Conservation (phyloP, 2,113 vertebrate genomes). For the Mobula birostris region DNA sequence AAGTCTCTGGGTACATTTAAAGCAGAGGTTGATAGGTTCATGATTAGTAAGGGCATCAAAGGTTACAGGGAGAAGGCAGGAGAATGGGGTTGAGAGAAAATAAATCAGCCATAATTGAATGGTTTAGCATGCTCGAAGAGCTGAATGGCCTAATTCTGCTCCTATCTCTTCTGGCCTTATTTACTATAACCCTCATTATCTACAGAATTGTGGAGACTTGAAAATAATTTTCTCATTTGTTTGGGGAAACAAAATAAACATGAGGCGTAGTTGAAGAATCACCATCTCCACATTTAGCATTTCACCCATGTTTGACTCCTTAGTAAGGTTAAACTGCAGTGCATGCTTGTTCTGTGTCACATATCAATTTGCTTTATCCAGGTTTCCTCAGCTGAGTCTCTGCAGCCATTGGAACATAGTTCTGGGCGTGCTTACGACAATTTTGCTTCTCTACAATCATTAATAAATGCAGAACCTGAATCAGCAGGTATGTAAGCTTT, state of each 20-base stretch:
- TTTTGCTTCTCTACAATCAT: conserved; percentile 20
- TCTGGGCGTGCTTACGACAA: background rate
- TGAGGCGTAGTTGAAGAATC: background rate
- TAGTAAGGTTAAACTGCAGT: background rate
- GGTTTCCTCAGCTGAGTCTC: background rate
- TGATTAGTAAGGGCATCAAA: no score
- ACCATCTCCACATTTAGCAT: background rate
- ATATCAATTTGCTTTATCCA: background rate
- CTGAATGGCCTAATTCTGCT: no score
- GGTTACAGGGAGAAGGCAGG: no score
- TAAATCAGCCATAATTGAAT: no score
- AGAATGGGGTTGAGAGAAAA: no score
- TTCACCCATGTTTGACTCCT: background rate
- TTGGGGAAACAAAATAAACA: background rate
- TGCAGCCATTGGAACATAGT: background rate
- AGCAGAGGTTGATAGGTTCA: no score
- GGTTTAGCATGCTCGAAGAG: no score
- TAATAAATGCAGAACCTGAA: conserved; percentile 13
- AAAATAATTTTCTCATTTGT: background rate
- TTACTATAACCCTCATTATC: background rate
- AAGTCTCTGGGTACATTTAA: no score
- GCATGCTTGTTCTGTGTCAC: background rate
- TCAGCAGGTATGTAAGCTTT: background rate
- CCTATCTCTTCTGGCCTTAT: background rate
- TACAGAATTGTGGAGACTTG: background rate